These are phyloP conservation scores for Epistrophella euchroma DNA, from an alignment of 2,888 invertebrate species.

Conservation along the genomic window DNA sequence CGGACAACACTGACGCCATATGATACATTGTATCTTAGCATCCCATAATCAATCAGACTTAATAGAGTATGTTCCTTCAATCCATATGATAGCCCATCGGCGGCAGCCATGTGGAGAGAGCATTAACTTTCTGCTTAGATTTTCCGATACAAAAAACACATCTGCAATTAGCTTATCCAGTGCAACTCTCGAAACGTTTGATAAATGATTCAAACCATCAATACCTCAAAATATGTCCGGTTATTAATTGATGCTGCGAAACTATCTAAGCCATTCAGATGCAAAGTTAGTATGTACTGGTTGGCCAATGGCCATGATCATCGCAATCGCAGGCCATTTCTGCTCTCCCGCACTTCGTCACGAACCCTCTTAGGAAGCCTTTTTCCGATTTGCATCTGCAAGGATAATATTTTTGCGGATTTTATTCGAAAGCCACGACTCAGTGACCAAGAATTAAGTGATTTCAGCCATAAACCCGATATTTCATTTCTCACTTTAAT, in stretches of 20 bases:
- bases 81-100: slow-evolving; percentile 2
- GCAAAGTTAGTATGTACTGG: not conserved
- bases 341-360: not conserved
- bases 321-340: not conserved
- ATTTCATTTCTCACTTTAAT: slow-evolving; percentile 76
- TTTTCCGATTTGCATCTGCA: slow-evolving; percentile 47
- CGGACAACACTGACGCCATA: slow-evolving; percentile 34
- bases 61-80: slow-evolving; percentile 22
- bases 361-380: slow-evolving; percentile 5
- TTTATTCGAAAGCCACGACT: slow-evolving; percentile 63
- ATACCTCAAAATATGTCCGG: slow-evolving; percentile 55
- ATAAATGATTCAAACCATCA: slow-evolving; percentile 61
- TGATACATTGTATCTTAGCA: slow-evolving; percentile 43
- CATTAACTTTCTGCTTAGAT: slow-evolving; percentile 29
- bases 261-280: slow-evolving; percentile 31
- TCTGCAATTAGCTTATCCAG: slow-evolving; percentile 64
- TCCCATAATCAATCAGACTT: slow-evolving; percentile 53
- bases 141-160: slow-evolving; percentile 44
- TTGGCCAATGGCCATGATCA: not conserved
- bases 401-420: slow-evolving; percentile 61
- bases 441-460: slow-evolving; percentile 69
- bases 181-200: slow-evolving; percentile 42
- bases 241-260: slow-evolving; percentile 54
- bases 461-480: slow-evolving; percentile 75
- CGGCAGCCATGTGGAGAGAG: slow-evolving; percentile 10